Evolutionary conservation across 2,113 vertebrate genomes (phyloP).

Genomic region (Cyanocitta stelleri): DNA sequence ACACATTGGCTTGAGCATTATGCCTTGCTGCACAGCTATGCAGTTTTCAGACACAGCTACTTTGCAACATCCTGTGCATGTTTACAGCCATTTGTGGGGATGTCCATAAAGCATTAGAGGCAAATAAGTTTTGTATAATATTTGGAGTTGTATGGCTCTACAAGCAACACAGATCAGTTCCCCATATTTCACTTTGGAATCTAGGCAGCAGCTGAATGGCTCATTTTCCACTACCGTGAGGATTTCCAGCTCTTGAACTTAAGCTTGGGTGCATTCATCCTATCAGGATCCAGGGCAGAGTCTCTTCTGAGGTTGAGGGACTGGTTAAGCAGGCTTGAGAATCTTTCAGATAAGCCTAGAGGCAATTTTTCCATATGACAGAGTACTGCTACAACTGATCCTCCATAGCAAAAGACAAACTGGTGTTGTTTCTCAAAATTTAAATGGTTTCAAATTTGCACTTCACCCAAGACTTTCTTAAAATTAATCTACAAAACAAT

Average conservation of each 20-base stretch:
- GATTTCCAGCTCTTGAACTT: background rate
- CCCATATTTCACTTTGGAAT: background rate
- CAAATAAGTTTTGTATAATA: background rate
- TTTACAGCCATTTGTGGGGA: background rate
- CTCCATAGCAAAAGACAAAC: background rate
- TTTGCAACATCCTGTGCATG: background rate
- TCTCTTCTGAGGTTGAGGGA: background rate
- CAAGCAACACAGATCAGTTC: background rate
- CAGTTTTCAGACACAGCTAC: background rate
- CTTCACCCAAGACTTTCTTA: background rate
- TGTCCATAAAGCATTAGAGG: background rate
- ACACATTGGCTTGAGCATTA: background rate
- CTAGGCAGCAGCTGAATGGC: background rate
- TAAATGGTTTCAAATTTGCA: background rate
- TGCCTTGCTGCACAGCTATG: background rate
- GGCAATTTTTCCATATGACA: background rate
- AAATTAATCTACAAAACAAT: background rate
- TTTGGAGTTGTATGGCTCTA: background rate
- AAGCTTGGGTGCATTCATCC: background rate
- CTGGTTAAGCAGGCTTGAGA: background rate
- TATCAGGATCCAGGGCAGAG: background rate
- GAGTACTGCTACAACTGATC: background rate
- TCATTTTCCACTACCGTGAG: background rate
- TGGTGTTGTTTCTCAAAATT: background rate
- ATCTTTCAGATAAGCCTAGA: background rate